Conservation (phyloP, 2,113 vertebrate genomes). For the Rhagologus leucostigma region DNA sequence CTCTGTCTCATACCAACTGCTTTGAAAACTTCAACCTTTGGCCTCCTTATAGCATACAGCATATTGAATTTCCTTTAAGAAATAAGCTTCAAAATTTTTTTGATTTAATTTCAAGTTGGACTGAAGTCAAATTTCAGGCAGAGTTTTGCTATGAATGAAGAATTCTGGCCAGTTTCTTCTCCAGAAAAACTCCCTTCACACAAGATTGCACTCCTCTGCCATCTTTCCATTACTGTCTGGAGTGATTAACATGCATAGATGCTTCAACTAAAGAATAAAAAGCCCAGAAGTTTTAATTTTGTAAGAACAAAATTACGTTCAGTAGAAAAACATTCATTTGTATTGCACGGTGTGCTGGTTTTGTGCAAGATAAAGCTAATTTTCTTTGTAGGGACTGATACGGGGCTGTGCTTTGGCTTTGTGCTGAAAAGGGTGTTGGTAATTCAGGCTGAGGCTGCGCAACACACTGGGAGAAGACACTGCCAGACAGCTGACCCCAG, state of each 20-base stretch:
- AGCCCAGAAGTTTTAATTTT: neutral
- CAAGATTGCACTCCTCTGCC: neutral
- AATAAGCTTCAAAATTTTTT: neutral
- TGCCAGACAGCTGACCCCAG: neutral
- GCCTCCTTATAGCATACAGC: neutral
- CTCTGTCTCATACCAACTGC: neutral
- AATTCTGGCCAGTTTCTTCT: neutral
- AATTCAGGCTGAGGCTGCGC: neutral
- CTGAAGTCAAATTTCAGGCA: neutral
- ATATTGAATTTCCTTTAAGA: neutral
- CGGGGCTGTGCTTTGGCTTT: neutral
- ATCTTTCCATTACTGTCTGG: neutral
- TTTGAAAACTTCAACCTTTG: neutral
- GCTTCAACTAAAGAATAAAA: neutral
- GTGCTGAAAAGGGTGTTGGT: neutral
- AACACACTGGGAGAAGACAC: neutral
- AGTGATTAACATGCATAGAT: neutral
- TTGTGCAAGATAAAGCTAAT: neutral
- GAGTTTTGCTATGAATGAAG: neutral
- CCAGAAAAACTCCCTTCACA: neutral
- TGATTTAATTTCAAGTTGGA: neutral
- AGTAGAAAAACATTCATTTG: neutral
- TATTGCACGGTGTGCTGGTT: neutral
- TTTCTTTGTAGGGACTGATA: neutral
- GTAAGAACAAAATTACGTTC: neutral